phyloP scores from a whole-genome alignment of 2,888 invertebrate species.

The Pasiphila rectangulata region DNA sequence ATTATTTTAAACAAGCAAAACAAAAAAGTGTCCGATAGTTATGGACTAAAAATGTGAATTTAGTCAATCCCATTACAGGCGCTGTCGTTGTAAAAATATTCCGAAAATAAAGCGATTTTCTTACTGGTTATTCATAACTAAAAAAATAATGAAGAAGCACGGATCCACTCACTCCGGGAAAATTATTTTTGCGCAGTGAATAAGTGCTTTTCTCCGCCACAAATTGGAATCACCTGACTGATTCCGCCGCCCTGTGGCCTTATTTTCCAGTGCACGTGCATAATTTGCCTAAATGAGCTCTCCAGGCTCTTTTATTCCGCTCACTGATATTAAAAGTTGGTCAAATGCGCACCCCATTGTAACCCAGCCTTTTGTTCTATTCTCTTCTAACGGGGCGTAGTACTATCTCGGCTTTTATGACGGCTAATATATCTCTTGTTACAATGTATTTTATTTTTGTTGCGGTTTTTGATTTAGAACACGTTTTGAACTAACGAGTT shows the following conservation, averaged over 20 bases:
- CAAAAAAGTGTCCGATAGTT: too few relatives aligned
- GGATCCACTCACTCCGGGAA: background rate
- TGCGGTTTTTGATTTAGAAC: constrained; percentile 4
- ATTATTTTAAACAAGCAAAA: too few relatives aligned
- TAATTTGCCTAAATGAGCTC: constrained; percentile 68
- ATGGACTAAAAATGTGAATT: too few relatives aligned
- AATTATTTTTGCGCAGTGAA: background rate
- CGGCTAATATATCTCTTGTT: constrained; percentile 28
- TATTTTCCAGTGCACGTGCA: constrained; percentile 51
- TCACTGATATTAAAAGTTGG: constrained; percentile 65
- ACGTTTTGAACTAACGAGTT: background rate
- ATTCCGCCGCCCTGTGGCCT: constrained; percentile 3
- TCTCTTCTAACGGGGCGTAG: constrained; percentile 38
- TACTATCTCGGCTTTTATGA: constrained; percentile 31
- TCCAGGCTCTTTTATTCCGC: constrained; percentile 55
- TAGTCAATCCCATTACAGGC: too few relatives aligned
- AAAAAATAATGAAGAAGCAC: too few relatives aligned
- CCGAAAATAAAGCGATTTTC: too few relatives aligned
- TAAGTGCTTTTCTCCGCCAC: too few relatives aligned
- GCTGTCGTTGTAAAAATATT: too few relatives aligned
- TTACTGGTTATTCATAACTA: too few relatives aligned
- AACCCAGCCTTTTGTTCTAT: constrained; percentile 50
- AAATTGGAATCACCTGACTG: background rate
- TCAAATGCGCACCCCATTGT: constrained; percentile 64
- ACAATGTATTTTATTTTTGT: constrained; percentile 8